Conservation (phyloP, 1,140 invertebrate genomes). For the Solenopsis invicta region DNA sequence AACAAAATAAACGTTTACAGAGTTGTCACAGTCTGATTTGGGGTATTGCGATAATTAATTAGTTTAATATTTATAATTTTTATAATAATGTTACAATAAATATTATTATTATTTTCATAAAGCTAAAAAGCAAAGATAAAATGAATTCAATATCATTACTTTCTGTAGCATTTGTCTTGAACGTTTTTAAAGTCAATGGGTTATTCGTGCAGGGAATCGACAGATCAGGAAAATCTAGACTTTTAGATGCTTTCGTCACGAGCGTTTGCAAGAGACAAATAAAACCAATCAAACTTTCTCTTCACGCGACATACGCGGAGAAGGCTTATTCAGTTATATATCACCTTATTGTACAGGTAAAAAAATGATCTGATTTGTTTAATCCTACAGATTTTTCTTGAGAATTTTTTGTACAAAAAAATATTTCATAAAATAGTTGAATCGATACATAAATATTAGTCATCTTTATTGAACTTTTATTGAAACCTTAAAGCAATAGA, state of each 20-base stretch:
- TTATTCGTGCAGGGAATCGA: constrained; percentile 81
- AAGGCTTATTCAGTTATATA: constrained; percentile 71
- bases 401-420: background rate
- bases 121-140: background rate
- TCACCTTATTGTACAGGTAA: constrained; percentile 73
- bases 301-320: constrained; percentile 69
- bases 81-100: background rate
- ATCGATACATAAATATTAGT: background rate
- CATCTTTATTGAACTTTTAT: background rate
- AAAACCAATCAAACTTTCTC: constrained; percentile 77
- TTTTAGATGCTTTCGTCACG: constrained; percentile 86
- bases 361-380: constrained; percentile 71
- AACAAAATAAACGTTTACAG: background rate
- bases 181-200: constrained; percentile 24
- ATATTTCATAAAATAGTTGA: background rate
- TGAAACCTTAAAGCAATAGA: background rate
- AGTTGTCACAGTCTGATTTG: background rate
- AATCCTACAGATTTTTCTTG: constrained; percentile 37
- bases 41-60: background rate
- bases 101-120: background rate
- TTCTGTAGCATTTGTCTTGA: background rate
- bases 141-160: background rate
- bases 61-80: constrained; percentile 5
- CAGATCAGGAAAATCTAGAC: constrained; percentile 87
- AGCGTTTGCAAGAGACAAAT: constrained; percentile 82